phyloP scores from a whole-genome alignment of 2,797 vertebrate genomes.

The Rhabdomys pumilio region DNA sequence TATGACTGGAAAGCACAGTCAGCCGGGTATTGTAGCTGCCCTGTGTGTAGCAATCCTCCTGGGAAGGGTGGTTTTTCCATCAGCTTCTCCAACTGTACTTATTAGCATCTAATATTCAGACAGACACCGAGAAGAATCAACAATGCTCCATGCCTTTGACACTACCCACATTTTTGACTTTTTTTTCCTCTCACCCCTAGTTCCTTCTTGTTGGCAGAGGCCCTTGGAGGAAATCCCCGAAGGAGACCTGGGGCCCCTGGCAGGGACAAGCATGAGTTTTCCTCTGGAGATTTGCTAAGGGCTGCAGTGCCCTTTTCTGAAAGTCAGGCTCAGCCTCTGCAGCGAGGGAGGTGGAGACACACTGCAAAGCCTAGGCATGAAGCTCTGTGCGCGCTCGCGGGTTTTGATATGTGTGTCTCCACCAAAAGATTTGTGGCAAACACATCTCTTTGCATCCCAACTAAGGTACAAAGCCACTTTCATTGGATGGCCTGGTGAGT shows the following conservation, averaged over 20 bases:
- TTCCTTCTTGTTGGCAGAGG: constrained; percentile 48
- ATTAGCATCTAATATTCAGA: constrained; percentile 78
- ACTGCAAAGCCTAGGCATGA: constrained; percentile 41
- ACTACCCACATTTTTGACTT: background rate
- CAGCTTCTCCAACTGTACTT: constrained; percentile 79
- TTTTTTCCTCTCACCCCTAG: background rate
- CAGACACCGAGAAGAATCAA: constrained; percentile 65
- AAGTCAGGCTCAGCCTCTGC: constrained; percentile 83
- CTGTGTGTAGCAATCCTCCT: background rate
- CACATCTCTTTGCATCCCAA: constrained; percentile 73
- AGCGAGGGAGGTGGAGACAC: constrained; percentile 64
- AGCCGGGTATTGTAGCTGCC: background rate
- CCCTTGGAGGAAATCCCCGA: background rate
- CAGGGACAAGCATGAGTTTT: constrained; percentile 12
- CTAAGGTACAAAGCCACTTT: constrained; percentile 58
- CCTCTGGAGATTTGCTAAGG: constrained; percentile 62
- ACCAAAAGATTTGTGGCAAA: constrained; percentile 70
- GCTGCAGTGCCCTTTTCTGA: constrained; percentile 81
- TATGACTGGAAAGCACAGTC: background rate
- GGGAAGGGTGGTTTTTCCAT: constrained; percentile 70
- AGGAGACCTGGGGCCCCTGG: background rate
- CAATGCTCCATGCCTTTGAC: constrained; percentile 62
- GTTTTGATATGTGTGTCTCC: constrained; percentile 70
- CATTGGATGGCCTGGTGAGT: background rate
- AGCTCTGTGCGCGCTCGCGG: background rate